phyloP scores from a whole-genome alignment of 92 coral and sea anemone genomes.

The Zoanthus solanderi region DNA sequence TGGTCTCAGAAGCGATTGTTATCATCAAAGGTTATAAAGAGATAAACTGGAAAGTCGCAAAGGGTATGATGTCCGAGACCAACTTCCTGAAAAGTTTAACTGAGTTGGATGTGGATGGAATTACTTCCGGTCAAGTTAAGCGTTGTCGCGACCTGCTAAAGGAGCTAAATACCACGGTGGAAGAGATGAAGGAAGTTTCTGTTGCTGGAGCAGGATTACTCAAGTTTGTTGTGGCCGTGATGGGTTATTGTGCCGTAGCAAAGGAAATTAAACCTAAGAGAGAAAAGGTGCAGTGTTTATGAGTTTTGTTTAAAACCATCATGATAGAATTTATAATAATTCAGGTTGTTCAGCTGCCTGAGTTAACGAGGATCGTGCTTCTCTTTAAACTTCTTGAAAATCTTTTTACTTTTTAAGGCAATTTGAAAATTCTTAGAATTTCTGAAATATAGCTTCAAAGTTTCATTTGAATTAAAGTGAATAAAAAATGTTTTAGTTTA shows the following conservation, averaged over 20 bases:
- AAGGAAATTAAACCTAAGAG: conserved; percentile 98
- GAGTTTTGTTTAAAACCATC: no score
- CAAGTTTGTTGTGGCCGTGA: conserved; percentile 94
- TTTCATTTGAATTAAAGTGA: no score
- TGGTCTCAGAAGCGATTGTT: conserved; percentile 98
- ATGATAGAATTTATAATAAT: no score
- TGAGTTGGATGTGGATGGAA: conserved; percentile 98
- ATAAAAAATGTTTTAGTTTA: no score
- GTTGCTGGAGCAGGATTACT: conserved; percentile 94
- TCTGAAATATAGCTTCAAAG: no score
- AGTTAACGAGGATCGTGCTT: no score
- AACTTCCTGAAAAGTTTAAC: conserved; percentile 95
- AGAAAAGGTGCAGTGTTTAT: conserved; percentile 78
- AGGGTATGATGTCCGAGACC: conserved; percentile 99
- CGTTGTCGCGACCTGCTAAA: conserved; percentile 90
- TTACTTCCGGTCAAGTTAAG: conserved; percentile 87
- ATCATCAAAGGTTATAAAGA: conserved; percentile 95
- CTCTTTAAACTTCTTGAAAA: no score
- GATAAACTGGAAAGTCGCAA: conserved; percentile 95
- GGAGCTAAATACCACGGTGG: conserved; percentile 89
- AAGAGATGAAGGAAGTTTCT: conserved; percentile 96
- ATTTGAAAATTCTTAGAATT: no score
- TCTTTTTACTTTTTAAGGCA: no score
- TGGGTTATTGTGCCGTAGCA: conserved; percentile 98
- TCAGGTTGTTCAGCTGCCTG: no score